A percentile compares a stretch with the other conserved stretches of the same genome.
Evolutionary conservation across 2,797 vertebrate genomes (phyloP).

Genomic region (Emys orbicularis): DNA sequence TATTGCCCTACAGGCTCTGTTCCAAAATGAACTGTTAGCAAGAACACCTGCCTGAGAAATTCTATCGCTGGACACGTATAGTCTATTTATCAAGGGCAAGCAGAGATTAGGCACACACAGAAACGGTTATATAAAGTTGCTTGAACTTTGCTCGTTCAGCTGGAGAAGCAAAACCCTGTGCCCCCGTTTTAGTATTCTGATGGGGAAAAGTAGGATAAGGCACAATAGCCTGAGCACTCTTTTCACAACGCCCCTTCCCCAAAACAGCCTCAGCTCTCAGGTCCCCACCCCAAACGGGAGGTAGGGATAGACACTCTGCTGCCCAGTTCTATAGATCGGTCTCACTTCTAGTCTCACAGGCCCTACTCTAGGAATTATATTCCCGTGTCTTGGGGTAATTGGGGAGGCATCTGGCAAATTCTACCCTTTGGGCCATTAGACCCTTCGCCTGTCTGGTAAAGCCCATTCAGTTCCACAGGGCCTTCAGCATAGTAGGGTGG

Average conservation of each 20-base stretch:
- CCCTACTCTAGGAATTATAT: not conserved
- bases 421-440: not conserved
- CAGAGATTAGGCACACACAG: not conserved
- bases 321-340: not conserved
- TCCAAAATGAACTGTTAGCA: slow-evolving; percentile 21
- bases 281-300: not conserved
- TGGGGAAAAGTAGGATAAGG: not conserved
- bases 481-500: not conserved
- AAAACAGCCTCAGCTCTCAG: not conserved
- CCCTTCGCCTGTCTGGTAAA: not conserved
- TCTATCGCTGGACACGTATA: not conserved
- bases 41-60: not conserved
- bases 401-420: not conserved
- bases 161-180: not conserved
- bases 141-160: not conserved
- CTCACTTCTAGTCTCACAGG: not conserved
- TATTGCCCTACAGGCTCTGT: slow-evolving; percentile 27
- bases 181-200: not conserved
- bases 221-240: not conserved
- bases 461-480: not conserved
- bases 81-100: not conserved
- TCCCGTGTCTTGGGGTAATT: not conserved
- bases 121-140: too few relatives aligned
- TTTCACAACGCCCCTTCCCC: not conserved
- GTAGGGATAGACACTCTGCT: not conserved